A percentile compares a stretch with the other conserved stretches of the same genome.
Conservation (phyloP, 1,140 invertebrate genomes). For the Chrysomallon squamiferum region DNA sequence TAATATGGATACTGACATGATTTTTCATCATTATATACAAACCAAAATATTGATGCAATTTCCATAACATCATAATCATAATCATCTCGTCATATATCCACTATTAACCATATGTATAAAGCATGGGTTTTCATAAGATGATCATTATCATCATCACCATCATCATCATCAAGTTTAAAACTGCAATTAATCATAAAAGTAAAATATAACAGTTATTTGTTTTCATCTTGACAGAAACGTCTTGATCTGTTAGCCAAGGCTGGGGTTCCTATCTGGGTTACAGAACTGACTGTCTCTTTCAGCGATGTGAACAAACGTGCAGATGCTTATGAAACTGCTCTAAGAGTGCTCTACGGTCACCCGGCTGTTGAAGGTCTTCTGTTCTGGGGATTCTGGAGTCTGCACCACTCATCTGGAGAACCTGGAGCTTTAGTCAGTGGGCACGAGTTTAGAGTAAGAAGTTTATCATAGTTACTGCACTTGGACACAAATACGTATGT, state of each 20-base stretch:
- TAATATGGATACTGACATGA: too few relatives aligned
- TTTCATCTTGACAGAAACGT: slow-evolving; percentile 21
- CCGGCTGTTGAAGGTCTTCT: slow-evolving; percentile 20
- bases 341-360: slow-evolving; percentile 13
- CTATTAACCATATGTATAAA: too few relatives aligned
- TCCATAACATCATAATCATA: too few relatives aligned
- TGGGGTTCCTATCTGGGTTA: slow-evolving; percentile 37
- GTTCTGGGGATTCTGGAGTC: slow-evolving; percentile 27
- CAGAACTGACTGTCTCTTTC: slow-evolving; percentile 17
- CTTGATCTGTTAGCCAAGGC: slow-evolving; percentile 39
- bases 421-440: not conserved
- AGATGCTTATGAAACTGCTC: slow-evolving; percentile 13
- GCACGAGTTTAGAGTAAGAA: not conserved
- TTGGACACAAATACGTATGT: too few relatives aligned
- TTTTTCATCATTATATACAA: too few relatives aligned
- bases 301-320: slow-evolving; percentile 16
- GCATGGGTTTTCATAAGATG: too few relatives aligned
- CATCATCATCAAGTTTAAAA: too few relatives aligned
- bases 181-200: too few relatives aligned
- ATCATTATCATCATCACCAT: too few relatives aligned
- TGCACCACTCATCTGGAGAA: slow-evolving; percentile 13
- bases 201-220: not conserved
- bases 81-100: too few relatives aligned
- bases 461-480: not conserved
- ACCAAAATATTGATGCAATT: too few relatives aligned